phyloP scores from a whole-genome alignment of 2,113 vertebrate species.

The Propithecus coquereli region DNA sequence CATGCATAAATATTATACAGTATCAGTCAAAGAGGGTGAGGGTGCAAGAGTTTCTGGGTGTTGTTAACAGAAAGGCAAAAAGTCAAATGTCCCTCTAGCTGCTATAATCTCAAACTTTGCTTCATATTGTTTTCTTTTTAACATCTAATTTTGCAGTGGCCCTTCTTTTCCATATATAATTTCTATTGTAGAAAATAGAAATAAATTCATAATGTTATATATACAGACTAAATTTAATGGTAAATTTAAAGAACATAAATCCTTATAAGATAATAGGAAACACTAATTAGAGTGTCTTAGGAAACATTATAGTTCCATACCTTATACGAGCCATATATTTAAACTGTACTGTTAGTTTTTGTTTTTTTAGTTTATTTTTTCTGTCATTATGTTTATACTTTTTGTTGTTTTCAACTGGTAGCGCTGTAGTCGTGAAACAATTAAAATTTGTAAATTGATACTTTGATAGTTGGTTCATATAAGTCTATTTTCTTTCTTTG shows the following conservation, averaged over 20 bases:
- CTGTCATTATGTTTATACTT: not conserved
- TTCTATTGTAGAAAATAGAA: constrained; percentile 9
- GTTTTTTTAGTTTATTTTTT: not conserved
- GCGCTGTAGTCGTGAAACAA: not conserved
- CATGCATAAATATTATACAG: constrained; percentile 75
- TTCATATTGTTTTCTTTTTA: not conserved
- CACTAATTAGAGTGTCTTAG: constrained; percentile 5
- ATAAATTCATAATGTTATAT: not conserved
- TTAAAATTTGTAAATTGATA: not conserved
- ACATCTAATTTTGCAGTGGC: not conserved
- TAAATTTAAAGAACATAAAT: constrained; percentile 23
- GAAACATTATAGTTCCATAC: not conserved
- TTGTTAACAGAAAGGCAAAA: constrained; percentile 62
- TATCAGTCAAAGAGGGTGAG: constrained; percentile 66
- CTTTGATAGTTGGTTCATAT: not conserved
- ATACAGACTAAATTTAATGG: constrained; percentile 18
- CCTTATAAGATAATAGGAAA: not conserved
- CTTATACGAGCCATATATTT: not conserved
- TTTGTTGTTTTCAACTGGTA: not conserved
- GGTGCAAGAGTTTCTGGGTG: not conserved
- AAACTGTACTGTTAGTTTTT: not conserved
- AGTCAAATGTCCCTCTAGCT: constrained; percentile 51
- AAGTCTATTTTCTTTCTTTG: not conserved
- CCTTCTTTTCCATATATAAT: not conserved
- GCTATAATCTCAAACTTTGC: not conserved